Conservation (phyloP, 1,140 invertebrate species). For the Drosophila yakuba region DNA sequence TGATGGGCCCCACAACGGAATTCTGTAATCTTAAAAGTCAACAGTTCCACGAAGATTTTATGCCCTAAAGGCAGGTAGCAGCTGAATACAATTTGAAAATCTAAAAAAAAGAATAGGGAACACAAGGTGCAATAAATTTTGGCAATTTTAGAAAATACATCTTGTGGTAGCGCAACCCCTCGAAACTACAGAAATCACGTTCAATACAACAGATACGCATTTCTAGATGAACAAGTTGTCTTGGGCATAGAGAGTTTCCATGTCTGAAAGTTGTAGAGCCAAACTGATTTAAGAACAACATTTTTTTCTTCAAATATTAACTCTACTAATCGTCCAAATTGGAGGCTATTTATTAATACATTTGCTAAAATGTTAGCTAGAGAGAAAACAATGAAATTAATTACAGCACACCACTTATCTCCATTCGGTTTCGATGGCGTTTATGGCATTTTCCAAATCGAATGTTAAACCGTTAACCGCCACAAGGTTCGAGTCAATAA, state of each 20-base stretch:
- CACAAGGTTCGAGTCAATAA: slow-evolving; percentile 47
- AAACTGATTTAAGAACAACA: neutral
- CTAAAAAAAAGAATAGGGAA: neutral
- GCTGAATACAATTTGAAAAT: slow-evolving; percentile 3
- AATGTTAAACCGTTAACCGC: slow-evolving; percentile 38
- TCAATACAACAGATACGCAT: too few species aligned
- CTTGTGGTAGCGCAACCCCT: neutral
- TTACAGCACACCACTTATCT: slow-evolving; percentile 34
- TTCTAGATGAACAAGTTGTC: neutral
- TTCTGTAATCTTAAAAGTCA: slow-evolving; percentile 28
- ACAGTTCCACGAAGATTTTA: slow-evolving; percentile 9
- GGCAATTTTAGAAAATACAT: neutral
- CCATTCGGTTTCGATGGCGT: slow-evolving; percentile 27
- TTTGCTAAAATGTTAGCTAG: slow-evolving; percentile 12
- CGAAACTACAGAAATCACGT: neutral
- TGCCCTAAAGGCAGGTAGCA: slow-evolving; percentile 4
- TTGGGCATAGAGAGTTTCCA: neutral
- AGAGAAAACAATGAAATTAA: slow-evolving; percentile 40
- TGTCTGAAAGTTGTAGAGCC: neutral
- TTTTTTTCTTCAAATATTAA: neutral
- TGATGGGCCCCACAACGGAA: slow-evolving; percentile 13
- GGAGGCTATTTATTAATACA: neutral
- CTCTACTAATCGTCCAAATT: neutral
- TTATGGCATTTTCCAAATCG: slow-evolving; percentile 38
- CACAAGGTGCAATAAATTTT: neutral